Conservation (phyloP, 2,888 invertebrate species). For the Metallyticus violacea region DNA sequence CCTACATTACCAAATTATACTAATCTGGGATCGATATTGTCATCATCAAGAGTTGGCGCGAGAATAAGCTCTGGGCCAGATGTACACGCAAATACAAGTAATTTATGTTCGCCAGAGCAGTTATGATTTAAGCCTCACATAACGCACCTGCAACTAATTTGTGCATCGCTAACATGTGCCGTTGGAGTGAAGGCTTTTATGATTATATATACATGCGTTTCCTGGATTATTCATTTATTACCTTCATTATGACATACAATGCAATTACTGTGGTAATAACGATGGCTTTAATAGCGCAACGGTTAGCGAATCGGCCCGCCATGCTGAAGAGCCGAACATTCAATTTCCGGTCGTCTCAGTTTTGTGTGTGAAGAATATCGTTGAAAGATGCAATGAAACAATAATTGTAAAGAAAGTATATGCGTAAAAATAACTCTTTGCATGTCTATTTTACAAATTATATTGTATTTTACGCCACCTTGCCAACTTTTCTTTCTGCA, state of each 20-base stretch:
- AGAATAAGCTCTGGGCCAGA: neutral
- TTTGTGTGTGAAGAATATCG: no score
- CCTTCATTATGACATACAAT: neutral
- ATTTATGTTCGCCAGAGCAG: neutral
- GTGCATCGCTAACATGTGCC: neutral
- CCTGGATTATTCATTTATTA: neutral
- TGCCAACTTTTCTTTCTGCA: no score
- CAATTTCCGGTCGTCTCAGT: neutral
- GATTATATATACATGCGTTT: neutral
- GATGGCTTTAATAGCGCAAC: neutral
- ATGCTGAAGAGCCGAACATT: neutral
- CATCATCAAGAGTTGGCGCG: neutral
- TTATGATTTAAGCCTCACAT: neutral
- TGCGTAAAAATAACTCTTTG: no score
- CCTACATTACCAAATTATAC: neutral
- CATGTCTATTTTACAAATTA: no score
- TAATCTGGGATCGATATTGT: neutral
- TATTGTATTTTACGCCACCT: no score
- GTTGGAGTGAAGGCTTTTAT: neutral
- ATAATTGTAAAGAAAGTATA: no score
- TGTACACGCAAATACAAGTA: neutral
- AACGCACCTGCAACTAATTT: neutral
- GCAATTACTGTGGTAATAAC: neutral
- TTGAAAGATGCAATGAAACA: no score
- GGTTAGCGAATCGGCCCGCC: neutral